Evolutionary conservation across 2,888 invertebrate species (phyloP).

Genomic region (Hydraecia micacea): DNA sequence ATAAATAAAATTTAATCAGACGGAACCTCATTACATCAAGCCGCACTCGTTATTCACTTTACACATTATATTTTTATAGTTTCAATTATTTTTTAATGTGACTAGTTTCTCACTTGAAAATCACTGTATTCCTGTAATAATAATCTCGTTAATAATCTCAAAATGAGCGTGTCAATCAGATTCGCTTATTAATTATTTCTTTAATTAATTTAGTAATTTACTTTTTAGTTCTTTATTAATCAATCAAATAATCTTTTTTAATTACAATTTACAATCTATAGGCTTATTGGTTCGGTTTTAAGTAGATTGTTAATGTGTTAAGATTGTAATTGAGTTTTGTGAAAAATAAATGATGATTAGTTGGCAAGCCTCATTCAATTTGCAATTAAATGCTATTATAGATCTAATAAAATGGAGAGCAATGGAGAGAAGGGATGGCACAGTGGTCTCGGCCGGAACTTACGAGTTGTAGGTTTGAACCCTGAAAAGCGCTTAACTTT

Average conservation of each 20-base stretch:
- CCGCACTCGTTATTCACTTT: neutral
- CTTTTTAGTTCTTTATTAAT: conserved; percentile 25
- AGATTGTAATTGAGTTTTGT: conserved; percentile 28
- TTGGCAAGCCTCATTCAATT: conserved; percentile 5
- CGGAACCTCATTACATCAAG: conserved; percentile 29
- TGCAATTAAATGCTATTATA: neutral
- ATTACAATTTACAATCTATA: conserved; percentile 25
- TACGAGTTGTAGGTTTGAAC: too few species aligned
- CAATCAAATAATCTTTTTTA: conserved; percentile 33
- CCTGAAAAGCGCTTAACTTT: too few species aligned
- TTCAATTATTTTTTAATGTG: conserved; percentile 49
- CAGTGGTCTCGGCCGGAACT: too few species aligned
- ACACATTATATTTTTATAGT: conserved; percentile 35
- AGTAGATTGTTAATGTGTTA: conserved; percentile 11
- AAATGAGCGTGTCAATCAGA: conserved; percentile 52
- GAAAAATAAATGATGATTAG: neutral
- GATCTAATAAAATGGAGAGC: neutral
- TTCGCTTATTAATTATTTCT: conserved; percentile 25
- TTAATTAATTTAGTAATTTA: conserved; percentile 33
- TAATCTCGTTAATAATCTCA: conserved; percentile 31
- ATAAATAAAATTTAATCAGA: neutral
- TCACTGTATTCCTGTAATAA: conserved; percentile 28
- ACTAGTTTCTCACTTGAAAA: conserved; percentile 50
- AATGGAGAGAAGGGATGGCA: too few species aligned
- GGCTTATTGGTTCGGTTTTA: conserved; percentile 20